These are phyloP conservation scores for Spisula solida DNA, from an alignment of 2,888 invertebrate genomes.

Conservation along the genomic window DNA sequence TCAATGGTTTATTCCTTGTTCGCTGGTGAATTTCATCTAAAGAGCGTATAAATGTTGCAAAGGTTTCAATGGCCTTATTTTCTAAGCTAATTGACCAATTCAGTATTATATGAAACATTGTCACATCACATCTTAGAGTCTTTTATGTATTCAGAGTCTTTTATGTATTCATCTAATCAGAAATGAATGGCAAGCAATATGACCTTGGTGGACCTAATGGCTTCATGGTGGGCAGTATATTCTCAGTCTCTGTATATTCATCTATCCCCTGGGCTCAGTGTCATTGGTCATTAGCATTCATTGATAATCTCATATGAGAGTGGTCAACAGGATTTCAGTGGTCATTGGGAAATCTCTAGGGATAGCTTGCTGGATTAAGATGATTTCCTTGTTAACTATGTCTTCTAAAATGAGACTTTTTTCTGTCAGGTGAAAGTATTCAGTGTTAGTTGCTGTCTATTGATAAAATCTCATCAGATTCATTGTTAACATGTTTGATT, in stretches of 20 bases:
- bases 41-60: too few relatives aligned
- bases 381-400: slow-evolving; percentile 23
- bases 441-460: too few relatives aligned
- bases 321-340: slow-evolving; percentile 25
- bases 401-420: not conserved
- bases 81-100: not conserved
- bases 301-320: slow-evolving; percentile 30
- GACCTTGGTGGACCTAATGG: not conserved
- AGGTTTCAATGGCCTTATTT: not conserved
- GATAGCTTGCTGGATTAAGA: slow-evolving; percentile 47
- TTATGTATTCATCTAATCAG: not conserved
- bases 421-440: slow-evolving; percentile 1
- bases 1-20: too few relatives aligned
- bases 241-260: not conserved
- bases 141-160: not conserved
- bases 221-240: not conserved
- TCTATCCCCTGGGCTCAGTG: not conserved
- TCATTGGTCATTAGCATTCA: slow-evolving; percentile 50
- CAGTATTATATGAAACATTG: not conserved
- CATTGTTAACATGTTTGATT: too few relatives aligned
- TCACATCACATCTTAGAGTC: not conserved
- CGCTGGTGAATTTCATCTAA: too few relatives aligned
- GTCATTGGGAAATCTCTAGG: not conserved
- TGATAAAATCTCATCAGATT: too few relatives aligned
- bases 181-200: not conserved